Percentiles rank a stretch among this genome's conserved stretches.
These are phyloP conservation scores for Xiphophorus maculatus DNA, from an alignment of 2,113 vertebrate genomes.

Conservation along the genomic window DNA sequence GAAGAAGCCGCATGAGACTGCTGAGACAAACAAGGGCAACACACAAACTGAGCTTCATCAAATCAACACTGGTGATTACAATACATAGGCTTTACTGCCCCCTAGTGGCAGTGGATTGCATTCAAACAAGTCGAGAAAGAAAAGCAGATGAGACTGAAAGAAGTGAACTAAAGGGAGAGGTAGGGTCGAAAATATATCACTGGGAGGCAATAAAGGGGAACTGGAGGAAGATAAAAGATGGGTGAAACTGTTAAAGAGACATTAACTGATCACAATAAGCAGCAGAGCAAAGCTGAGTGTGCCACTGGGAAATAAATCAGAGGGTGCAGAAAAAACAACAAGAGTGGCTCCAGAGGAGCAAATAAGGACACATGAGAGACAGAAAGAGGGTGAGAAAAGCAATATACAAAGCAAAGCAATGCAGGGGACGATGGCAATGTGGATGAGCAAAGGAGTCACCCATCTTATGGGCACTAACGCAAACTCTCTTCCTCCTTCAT, in stretches of 20 bases:
- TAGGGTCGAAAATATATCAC: constrained; percentile 30
- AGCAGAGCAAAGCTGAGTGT: constrained; percentile 3
- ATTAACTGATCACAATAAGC: constrained; percentile 50
- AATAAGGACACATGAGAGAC: constrained; percentile 42
- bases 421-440: constrained; percentile 12
- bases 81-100: constrained; percentile 59
- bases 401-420: constrained; percentile 31
- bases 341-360: constrained; percentile 30
- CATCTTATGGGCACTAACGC: constrained; percentile 30
- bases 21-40: not conserved
- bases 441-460: constrained; percentile 50
- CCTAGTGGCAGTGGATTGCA: constrained; percentile 53
- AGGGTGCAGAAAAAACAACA: constrained; percentile 18
- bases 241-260: constrained; percentile 62
- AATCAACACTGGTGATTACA: constrained; percentile 4
- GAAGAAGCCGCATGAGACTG: constrained; percentile 17
- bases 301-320: constrained; percentile 52
- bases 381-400: constrained; percentile 33
- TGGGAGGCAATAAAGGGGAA: constrained; percentile 12
- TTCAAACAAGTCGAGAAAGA: constrained; percentile 40
- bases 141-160: constrained; percentile 23
- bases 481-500: not conserved
- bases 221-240: constrained; percentile 51
- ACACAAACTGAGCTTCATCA: not conserved
- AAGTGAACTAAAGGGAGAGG: constrained; percentile 1